Evolutionary conservation across 2,113 vertebrate species (phyloP).

Genomic region (Nestor notabilis): DNA sequence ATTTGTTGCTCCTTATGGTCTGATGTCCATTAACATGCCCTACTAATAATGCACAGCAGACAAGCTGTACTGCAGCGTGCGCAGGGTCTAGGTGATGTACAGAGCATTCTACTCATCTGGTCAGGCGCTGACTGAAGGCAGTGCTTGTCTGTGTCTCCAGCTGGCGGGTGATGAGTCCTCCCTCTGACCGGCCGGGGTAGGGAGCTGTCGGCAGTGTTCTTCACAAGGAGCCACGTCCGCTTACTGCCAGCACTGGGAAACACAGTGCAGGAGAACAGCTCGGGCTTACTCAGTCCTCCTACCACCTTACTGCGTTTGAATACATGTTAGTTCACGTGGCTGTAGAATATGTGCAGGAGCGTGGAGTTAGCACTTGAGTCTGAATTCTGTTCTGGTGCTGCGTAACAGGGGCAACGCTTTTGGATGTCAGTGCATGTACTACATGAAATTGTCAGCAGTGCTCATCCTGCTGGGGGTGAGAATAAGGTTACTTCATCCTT

Average conservation of each 20-base stretch:
- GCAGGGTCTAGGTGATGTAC: constrained; percentile 64
- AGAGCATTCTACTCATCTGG: constrained; percentile 45
- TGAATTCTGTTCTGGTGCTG: background rate
- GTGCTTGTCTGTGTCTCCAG: background rate
- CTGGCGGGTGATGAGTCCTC: background rate
- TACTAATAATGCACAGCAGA: constrained; percentile 67
- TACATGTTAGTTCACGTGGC: background rate
- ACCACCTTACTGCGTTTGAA: background rate
- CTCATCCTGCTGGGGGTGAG: background rate
- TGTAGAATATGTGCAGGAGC: background rate
- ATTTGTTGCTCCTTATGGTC: constrained; percentile 48
- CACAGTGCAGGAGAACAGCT: background rate
- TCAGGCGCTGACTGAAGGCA: constrained; percentile 70
- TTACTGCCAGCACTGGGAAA: background rate
- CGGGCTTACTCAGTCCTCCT: background rate
- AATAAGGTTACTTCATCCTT: background rate
- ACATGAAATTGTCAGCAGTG: background rate
- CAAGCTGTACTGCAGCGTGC: constrained; percentile 62
- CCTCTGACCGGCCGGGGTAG: background rate
- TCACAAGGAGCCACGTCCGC: background rate
- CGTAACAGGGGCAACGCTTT: background rate
- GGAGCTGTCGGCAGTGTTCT: background rate
- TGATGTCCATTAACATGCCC: constrained; percentile 64
- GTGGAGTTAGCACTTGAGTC: fast-evolving
- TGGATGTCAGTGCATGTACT: background rate